Evolutionary conservation across 2,888 invertebrate genomes (phyloP).

Genomic region (Pharmacophagus antenor): DNA sequence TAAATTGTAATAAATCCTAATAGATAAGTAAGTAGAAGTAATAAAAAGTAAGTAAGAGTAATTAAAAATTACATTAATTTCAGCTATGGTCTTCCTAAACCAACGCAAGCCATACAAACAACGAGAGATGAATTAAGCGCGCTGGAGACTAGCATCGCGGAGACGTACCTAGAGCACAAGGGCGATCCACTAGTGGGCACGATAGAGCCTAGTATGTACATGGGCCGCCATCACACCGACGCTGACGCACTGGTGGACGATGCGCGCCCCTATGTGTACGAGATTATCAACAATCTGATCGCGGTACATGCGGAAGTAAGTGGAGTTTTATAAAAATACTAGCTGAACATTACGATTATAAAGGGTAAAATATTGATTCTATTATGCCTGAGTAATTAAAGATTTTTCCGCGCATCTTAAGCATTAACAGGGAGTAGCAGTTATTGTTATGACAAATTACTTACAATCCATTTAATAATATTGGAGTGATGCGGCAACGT

Average conservation of each 20-base stretch:
- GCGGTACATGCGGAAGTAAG: slow-evolving; percentile 88
- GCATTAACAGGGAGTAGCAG: no score
- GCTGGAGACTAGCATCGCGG: slow-evolving; percentile 84
- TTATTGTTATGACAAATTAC: no score
- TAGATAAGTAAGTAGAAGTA: no score
- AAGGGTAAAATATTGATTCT: no score
- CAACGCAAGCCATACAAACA: slow-evolving; percentile 85
- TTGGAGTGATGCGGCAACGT: no score
- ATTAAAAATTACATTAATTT: slow-evolving; percentile 15
- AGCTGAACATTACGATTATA: neutral
- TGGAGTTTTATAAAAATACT: slow-evolving; percentile 12
- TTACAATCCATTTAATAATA: no score
- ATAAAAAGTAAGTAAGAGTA: no score
- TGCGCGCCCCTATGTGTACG: slow-evolving; percentile 93
- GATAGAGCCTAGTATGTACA: slow-evolving; percentile 97
- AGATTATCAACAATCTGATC: slow-evolving; percentile 90
- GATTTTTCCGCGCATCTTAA: no score
- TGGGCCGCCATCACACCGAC: slow-evolving; percentile 93
- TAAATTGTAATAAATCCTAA: no score
- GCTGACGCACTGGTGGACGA: slow-evolving; percentile 87
- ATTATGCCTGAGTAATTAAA: no score
- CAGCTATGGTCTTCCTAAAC: slow-evolving; percentile 87
- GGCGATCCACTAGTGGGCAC: slow-evolving; percentile 97
- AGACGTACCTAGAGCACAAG: slow-evolving; percentile 93
- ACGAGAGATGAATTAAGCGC: slow-evolving; percentile 83